These are phyloP conservation scores for Arizona elegans DNA, from an alignment of 2,113 vertebrate genomes.

Conservation along the genomic window DNA sequence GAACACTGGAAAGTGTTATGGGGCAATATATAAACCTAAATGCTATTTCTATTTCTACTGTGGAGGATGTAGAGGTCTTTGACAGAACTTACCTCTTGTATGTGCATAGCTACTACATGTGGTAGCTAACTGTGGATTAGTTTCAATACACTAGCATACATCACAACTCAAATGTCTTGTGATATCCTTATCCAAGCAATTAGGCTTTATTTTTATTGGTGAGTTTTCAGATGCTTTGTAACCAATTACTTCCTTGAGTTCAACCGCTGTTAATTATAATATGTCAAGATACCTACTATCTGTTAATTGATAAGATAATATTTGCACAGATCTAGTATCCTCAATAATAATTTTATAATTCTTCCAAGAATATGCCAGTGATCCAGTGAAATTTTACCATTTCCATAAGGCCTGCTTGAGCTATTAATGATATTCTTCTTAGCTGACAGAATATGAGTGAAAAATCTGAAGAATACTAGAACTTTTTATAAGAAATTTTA, in stretches of 20 bases:
- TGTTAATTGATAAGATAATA: background rate
- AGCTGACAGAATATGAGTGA: slow-evolving; percentile 13
- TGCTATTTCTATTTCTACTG: background rate
- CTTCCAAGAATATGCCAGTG: background rate
- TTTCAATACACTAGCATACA: background rate
- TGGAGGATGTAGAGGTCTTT: background rate
- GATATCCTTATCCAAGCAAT: background rate
- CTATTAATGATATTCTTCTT: background rate
- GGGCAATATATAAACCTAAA: background rate
- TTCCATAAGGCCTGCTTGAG: slow-evolving; percentile 27
- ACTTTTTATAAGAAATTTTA: slow-evolving; percentile 35
- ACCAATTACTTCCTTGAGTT: background rate
- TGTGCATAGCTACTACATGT: background rate
- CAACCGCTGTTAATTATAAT: background rate
- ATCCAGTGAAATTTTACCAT: background rate
- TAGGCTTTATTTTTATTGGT: background rate
- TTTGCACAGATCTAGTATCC: background rate
- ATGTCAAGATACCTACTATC: background rate
- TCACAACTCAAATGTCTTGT: background rate
- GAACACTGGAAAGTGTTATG: background rate
- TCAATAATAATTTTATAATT: background rate
- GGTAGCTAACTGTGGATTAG: background rate
- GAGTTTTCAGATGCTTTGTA: background rate
- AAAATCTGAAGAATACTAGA: slow-evolving; percentile 11
- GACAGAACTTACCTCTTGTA: background rate